Evolutionary conservation across 2,888 invertebrate genomes (phyloP).

Genomic region (Terebella lapidaria): DNA sequence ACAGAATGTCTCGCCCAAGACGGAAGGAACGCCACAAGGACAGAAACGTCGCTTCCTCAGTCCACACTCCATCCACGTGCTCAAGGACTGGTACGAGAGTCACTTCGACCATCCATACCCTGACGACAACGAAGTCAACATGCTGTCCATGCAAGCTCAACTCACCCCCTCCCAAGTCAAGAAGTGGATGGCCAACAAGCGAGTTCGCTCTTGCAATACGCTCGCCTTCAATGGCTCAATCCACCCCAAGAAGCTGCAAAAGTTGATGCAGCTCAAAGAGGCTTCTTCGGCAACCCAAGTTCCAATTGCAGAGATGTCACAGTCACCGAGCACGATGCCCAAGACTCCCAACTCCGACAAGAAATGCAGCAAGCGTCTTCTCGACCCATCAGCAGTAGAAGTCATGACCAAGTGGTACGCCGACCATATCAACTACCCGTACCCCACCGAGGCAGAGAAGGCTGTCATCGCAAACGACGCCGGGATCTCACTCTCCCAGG

Average conservation of each 20-base stretch:
- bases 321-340: not conserved
- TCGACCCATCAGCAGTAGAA: conserved; percentile 17
- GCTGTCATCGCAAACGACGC: conserved; percentile 6
- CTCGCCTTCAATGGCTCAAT: conserved; percentile 43
- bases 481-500: conserved; percentile 19
- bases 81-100: conserved; percentile 33
- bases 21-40: not conserved
- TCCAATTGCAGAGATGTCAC: not conserved
- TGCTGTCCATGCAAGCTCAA: conserved; percentile 27
- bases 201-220: conserved; percentile 41
- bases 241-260: conserved; percentile 41
- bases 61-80: conserved; percentile 7
- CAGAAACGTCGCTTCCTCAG: conserved; percentile 14
- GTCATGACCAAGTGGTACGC: conserved; percentile 21
- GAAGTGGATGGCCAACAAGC: conserved; percentile 47
- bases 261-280: conserved; percentile 17
- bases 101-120: conserved; percentile 42
- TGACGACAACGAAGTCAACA: conserved; percentile 33
- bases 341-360: not conserved
- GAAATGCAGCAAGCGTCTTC: conserved; percentile 9
- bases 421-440: conserved; percentile 20
- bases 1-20: not conserved
- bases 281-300: not conserved
- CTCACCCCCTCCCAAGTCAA: conserved; percentile 37
- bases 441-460: conserved; percentile 24